A percentile compares a stretch with the other conserved stretches of the same genome.
phyloP scores from a whole-genome alignment of 2,113 vertebrate genomes.

The Heloderma charlesbogerti region DNA sequence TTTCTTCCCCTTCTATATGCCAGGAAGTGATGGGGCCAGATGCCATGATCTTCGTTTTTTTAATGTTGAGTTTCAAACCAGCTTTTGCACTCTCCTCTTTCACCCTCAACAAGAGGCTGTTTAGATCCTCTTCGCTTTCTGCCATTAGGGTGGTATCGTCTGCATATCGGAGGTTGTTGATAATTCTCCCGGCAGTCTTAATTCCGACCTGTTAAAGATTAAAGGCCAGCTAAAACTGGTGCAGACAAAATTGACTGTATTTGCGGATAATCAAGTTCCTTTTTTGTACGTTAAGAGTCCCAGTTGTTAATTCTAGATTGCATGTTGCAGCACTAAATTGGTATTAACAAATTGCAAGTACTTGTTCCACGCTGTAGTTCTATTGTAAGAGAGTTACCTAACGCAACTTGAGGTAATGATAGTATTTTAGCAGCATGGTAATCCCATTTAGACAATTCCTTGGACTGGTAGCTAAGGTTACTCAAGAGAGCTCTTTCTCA shows the following conservation, averaged over 20 bases:
- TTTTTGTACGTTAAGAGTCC: slow-evolving; percentile 50
- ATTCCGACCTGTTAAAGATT: slow-evolving; percentile 50
- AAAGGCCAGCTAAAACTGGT: slow-evolving; percentile 22
- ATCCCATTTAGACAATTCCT: slow-evolving; percentile 47
- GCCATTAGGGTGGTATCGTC: too few relatives aligned
- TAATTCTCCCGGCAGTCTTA: too few relatives aligned
- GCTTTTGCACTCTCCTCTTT: too few relatives aligned
- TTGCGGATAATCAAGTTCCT: slow-evolving; percentile 34
- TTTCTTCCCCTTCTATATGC: too few relatives aligned
- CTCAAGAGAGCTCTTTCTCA: slow-evolving; percentile 50
- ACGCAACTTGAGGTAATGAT: slow-evolving; percentile 35
- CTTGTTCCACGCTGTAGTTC: slow-evolving; percentile 49
- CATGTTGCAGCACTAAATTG: slow-evolving; percentile 47
- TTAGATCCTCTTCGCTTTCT: too few relatives aligned
- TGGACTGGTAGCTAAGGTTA: slow-evolving; percentile 27
- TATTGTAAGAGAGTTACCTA: slow-evolving; percentile 21
- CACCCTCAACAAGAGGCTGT: too few relatives aligned
- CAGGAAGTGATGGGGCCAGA: too few relatives aligned
- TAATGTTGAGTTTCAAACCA: too few relatives aligned
- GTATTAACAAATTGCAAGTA: slow-evolving; percentile 56
- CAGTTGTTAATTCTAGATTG: slow-evolving; percentile 15
- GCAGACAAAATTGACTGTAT: slow-evolving; percentile 23
- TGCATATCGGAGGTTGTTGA: too few relatives aligned
- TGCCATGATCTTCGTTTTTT: too few relatives aligned
- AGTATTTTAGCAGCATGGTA: slow-evolving; percentile 50